phyloP scores from a whole-genome alignment of 2,113 vertebrate genomes.

The Tautogolabrus adspersus region DNA sequence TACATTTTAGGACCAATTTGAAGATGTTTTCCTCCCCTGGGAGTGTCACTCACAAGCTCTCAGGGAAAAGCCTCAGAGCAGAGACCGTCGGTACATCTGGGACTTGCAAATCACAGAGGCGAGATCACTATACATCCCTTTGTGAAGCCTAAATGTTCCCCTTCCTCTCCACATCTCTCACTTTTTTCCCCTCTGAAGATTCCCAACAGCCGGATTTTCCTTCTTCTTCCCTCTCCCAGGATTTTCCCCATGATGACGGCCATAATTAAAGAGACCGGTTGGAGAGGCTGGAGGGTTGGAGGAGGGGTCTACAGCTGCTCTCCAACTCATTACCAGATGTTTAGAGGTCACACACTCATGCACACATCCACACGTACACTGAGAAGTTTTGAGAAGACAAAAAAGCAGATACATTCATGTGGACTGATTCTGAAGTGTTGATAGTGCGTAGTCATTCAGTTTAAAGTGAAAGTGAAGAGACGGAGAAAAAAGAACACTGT shows the following conservation, averaged over 20 bases:
- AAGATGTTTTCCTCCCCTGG: conserved; percentile 54
- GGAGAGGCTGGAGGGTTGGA: conserved; percentile 1
- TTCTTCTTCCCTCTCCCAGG: conserved; percentile 26
- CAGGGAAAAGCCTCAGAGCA: conserved; percentile 43
- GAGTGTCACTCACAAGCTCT: conserved; percentile 64
- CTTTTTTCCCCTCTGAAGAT: not conserved
- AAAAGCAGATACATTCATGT: conserved; percentile 65
- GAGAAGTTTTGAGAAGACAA: conserved; percentile 17
- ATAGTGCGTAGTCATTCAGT: conserved; percentile 52
- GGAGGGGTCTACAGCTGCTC: conserved; percentile 45
- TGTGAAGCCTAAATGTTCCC: conserved; percentile 16
- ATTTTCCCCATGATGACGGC: conserved; percentile 46
- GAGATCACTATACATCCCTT: conserved; percentile 22
- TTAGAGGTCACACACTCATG: conserved; percentile 45
- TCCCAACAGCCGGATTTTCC: conserved; percentile 14
- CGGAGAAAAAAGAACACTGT: conserved; percentile 2
- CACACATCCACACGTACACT: conserved; percentile 1
- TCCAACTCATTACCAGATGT: conserved; percentile 76
- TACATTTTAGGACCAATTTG: conserved; percentile 80
- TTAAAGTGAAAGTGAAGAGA: conserved; percentile 34
- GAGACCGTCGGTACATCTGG: conserved; percentile 47
- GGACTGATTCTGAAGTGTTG: conserved; percentile 60
- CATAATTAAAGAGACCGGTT: conserved; percentile 65
- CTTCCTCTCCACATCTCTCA: not conserved
- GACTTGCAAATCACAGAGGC: conserved; percentile 37